Evolutionary conservation across 2,797 vertebrate species (phyloP).

Genomic region (Mormyrus hasselquistii): DNA sequence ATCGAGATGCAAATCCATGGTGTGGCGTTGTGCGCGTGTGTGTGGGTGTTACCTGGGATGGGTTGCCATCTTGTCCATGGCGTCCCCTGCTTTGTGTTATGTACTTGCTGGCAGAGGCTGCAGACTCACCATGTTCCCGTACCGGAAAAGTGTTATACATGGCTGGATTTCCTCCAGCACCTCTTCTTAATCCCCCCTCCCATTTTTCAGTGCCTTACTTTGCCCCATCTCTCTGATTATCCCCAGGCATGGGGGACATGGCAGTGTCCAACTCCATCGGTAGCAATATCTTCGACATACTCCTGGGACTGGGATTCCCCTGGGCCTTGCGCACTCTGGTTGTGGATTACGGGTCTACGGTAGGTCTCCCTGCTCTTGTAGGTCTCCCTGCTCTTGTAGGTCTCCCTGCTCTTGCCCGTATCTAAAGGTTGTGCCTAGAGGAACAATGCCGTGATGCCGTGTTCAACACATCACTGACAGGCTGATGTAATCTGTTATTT

Average conservation of each 20-base stretch:
- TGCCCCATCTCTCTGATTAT: background rate
- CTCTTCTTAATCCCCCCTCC: background rate
- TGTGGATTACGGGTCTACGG: constrained; percentile 63
- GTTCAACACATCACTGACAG: background rate
- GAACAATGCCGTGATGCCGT: no score
- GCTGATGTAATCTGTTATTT: background rate
- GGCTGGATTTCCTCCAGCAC: background rate
- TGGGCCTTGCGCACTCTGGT: constrained; percentile 68
- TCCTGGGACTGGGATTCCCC: constrained; percentile 69
- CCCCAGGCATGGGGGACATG: constrained; percentile 72
- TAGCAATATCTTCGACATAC: constrained; percentile 75
- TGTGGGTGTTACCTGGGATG: background rate
- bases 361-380: constrained; percentile 33
- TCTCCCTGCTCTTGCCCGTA: no score
- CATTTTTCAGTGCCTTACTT: background rate
- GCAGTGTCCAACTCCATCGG: constrained; percentile 74
- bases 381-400: no score
- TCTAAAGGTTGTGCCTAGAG: background rate
- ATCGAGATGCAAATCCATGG: background rate
- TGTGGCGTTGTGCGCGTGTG: background rate
- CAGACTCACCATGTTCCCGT: background rate
- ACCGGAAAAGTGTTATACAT: background rate
- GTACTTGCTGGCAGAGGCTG: background rate
- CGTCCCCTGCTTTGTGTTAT: background rate
- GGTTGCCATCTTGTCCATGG: background rate